Conservation (phyloP, 1,140 invertebrate genomes). For the Odontomachus brunneus region DNA sequence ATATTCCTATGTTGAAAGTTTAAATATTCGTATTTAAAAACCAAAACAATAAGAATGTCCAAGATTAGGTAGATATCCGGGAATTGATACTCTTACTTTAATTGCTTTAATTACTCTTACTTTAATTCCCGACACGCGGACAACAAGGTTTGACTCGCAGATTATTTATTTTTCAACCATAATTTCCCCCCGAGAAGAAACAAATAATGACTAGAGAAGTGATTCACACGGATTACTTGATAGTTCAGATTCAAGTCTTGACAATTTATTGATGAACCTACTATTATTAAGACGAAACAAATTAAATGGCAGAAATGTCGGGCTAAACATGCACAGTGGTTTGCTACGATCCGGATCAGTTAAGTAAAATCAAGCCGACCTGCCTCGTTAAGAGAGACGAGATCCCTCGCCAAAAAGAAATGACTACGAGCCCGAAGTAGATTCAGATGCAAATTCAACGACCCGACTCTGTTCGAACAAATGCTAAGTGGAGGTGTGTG, state of each 20-base stretch:
- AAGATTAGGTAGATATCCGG: no score
- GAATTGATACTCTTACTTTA: no score
- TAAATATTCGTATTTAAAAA: no score
- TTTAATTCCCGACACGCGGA: no score
- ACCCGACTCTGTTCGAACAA: slow-evolving; percentile 69
- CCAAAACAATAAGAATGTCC: no score
- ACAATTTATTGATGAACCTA: not conserved
- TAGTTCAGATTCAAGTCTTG: not conserved
- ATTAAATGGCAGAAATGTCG: slow-evolving; percentile 25
- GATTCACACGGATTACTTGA: not conserved
- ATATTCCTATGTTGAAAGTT: no score
- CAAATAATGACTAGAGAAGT: not conserved
- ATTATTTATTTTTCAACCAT: not conserved
- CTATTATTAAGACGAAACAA: not conserved
- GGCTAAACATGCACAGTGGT: slow-evolving; percentile 22
- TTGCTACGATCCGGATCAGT: slow-evolving; percentile 64
- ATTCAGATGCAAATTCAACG: slow-evolving; percentile 77
- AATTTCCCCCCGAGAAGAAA: not conserved
- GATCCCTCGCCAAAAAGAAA: slow-evolving; percentile 60
- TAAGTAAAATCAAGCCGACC: slow-evolving; percentile 73
- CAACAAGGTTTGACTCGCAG: not conserved
- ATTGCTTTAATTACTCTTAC: no score
- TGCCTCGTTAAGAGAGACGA: slow-evolving; percentile 73
- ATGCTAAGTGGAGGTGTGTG: slow-evolving; percentile 77
- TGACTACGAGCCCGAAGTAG: slow-evolving; percentile 56